These are phyloP conservation scores for Phalacrocorax carbo DNA, from an alignment of 2,113 vertebrate species.

Conservation along the genomic window DNA sequence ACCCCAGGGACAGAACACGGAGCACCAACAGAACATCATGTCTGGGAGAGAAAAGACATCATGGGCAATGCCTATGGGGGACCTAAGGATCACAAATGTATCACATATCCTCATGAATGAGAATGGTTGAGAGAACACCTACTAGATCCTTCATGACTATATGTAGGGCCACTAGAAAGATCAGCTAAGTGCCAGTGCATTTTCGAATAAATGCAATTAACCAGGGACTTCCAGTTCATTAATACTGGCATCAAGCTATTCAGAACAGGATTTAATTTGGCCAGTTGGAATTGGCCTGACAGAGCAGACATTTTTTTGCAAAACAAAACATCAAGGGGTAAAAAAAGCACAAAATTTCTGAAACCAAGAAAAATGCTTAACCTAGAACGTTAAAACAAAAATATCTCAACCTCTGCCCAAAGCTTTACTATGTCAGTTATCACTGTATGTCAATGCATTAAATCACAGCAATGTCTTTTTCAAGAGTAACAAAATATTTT, in stretches of 20 bases:
- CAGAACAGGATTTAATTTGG: background rate
- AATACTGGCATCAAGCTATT: background rate
- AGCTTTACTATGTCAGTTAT: background rate
- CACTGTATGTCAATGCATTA: background rate
- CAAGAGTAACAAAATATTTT: background rate
- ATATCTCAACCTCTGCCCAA: accelerated
- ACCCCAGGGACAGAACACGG: accelerated
- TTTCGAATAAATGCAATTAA: background rate
- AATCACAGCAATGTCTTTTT: background rate
- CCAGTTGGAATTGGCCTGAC: background rate
- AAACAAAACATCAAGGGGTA: background rate
- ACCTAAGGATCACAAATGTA: background rate
- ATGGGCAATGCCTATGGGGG: background rate
- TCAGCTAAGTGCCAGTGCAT: too few relatives aligned
- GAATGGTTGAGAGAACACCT: background rate
- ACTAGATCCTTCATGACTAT: background rate
- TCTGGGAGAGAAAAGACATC: too few relatives aligned
- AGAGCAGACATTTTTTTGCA: background rate
- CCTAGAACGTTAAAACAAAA: background rate
- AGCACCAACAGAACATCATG: background rate
- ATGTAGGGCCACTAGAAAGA: background rate
- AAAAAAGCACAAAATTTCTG: background rate
- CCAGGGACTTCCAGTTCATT: background rate
- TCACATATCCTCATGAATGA: accelerated
- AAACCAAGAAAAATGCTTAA: background rate